Evolutionary conservation across 2,797 vertebrate species (phyloP), one percentile per base, ranked within the genome.

Genomic region (Lycodopsis pacificus): DNA sequence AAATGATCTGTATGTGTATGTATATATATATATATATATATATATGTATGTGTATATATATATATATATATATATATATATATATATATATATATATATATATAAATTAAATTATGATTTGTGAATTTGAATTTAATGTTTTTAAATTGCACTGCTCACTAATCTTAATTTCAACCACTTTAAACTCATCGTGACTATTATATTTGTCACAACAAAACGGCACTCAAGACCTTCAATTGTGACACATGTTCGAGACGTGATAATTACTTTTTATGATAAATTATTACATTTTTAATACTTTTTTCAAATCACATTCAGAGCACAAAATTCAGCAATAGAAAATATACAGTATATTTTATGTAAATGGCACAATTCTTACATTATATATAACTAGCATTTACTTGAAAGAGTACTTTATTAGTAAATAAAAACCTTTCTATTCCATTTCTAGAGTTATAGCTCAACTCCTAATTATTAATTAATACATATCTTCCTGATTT

Each of bases 381-480:
- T 4, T 3, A 36, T 3, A 49, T 1, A 57, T 22, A 65, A 5
- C 5, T 11, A 40, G 13, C 1, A 19, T 61, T 63, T 51, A 54
- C 63, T 32, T 25, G 3, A 58, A 3, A 27, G 17, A 22, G 19
- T 34, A 34, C 7, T 15, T 9, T 11, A 11, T 38, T 38, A 0
- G 36, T 38, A 9, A 38, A 38, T 38, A 38, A 38, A 54, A 30
- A 51, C 51, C 13, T 2, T 17, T 30, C 1, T 30, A n/a, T 49
- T 20, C 48, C 48, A n/a, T 4, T 30, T 58, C n/a, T 56, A 17
- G 5, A 19, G 22, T 62, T 25, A 13, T 20, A 15, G 5, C 7
- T 19, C n/a, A 54, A 32, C 38, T 68, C 22, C 80, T 57, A 34
- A 70, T 34, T 25, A 34, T 57, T 17, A 15, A 34, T 57, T 17